Evolutionary conservation across 1,140 invertebrate species (phyloP), one percentile per base, ranked within the genome.

Genomic region (Hydropsyche tenuis): DNA sequence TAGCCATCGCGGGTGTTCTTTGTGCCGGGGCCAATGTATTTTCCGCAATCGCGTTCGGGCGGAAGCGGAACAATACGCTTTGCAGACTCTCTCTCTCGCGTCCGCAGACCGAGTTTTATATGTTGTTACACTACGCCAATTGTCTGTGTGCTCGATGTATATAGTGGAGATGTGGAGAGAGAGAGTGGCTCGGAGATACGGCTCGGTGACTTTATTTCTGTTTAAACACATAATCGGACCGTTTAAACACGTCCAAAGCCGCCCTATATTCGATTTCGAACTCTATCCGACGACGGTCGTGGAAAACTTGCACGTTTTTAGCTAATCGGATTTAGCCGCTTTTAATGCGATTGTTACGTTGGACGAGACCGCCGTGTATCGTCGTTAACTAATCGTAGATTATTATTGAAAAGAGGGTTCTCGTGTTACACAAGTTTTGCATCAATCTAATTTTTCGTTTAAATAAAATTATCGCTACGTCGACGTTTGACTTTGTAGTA

Each of bases 1-100:
- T 37, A 37, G 18, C 16, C 9, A 18, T 25, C n/a, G 16, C n/a
- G 63, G 63, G 16, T 12, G 14, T 18, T 45, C 63, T 65, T 65
- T 65, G 63, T 65, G 63, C 16, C 63, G 63, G n/a, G 37, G 37
- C 63, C 45, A 51, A 43, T 51, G 65, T 68, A 68, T 68, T 20
- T 68, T 30, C 65, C 65, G 46, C 65, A 68, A 68, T 68, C 65
- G 62, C 43, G 65, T 43, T 68, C 37, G 16, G 45, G 23, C 65
- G 65, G 65, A 68, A 68, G 65, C 37, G 65, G 65, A 68, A 68
- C 65, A 68, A 68, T 68, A 68, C 65, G 65, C 65, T 68, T 51
- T 68, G 65, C 37, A 27, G 65, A 51, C 45, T 68, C 65, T 46
- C 64, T n/a, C 65, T 68, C 65, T 11, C 30, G 30, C 56, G 9